A percentile compares a stretch with the other conserved stretches of the same genome.
phyloP scores from a whole-genome alignment of 2,888 invertebrate genomes.

The Choristoneura rosaceana region DNA sequence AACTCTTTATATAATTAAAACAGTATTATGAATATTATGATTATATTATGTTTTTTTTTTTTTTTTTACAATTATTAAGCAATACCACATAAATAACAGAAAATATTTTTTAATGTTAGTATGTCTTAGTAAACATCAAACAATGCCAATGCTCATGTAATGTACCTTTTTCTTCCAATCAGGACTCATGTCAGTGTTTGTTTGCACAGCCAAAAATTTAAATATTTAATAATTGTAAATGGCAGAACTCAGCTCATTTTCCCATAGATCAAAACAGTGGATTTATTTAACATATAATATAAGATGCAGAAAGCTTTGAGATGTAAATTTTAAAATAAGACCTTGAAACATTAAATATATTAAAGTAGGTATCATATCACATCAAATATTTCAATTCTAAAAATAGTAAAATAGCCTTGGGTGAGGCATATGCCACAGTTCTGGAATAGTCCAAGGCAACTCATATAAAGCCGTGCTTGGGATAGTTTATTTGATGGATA shows the following conservation, averaged over 20 bases:
- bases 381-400: background rate
- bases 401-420: constrained; percentile 2
- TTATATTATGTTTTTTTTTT: too few relatives aligned
- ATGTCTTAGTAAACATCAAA: constrained; percentile 41
- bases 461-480: constrained; percentile 24
- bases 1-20: background rate
- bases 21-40: too few relatives aligned
- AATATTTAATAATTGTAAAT: constrained; percentile 45
- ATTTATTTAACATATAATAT: background rate
- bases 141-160: constrained; percentile 33
- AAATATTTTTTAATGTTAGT: constrained; percentile 24
- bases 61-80: too few relatives aligned
- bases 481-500: background rate
- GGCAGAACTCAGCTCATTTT: constrained; percentile 23
- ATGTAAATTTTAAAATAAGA: constrained; percentile 23
- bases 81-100: constrained; percentile 26
- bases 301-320: constrained; percentile 31
- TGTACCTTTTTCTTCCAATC: constrained; percentile 82
- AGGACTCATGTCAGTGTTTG: constrained; percentile 79
- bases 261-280: constrained; percentile 16
- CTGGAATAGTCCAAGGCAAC: constrained; percentile 19
- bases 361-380: constrained; percentile 22
- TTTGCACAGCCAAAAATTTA: constrained; percentile 77
- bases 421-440: background rate
- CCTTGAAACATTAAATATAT: background rate